Base-by-base conservation (phyloP, 2,113 vertebrate species). In the Morone saxatilis region DNA sequence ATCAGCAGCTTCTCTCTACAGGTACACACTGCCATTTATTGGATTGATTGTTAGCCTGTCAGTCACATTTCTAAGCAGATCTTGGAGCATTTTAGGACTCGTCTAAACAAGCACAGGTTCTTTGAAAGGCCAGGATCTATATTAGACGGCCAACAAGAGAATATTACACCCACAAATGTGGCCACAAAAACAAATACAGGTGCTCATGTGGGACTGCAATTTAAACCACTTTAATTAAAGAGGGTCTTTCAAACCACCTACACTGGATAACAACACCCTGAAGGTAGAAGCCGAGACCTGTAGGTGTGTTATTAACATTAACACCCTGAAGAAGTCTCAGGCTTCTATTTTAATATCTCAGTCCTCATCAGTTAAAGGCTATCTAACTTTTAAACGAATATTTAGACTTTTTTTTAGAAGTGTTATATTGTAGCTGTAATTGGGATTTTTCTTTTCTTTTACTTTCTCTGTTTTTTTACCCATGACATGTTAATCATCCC, bases 1-100 rank as follows among this genome's bases (percentile, higher is more conserved):
- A 88, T 96, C 96, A 31, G 95, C 96, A 40, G 96, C 97, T 10
- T 88, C 97, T 6, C 92, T 98, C 75, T 98, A 97, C 96, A 98
- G 98, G 97, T 99, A 87, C 31, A 53, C 8, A 3, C 47, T 0
- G 9, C 11, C 2, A 10, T 48, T 54, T 20, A 57, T 4, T 48
- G 19, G 10, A 66, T 12, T 14, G 25, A 63, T 20, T 1, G 41
- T 40, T 40, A 41, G 17, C 17, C 40, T 22, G 19, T 67, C 22
- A 38, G 11, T 73, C 25, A 43, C 16, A 36, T 59, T 77, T 16
- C 17, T n/a, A 17, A 36, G 7, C 5, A 54, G 22, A 31, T 65
- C 17, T 57, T 65, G 12, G 31, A 31, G 59, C 8, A 6, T 78
- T 73, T 40, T 0, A 3, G 45, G 16, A 38, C 13, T 40, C 38